Base-by-base conservation (phyloP, 64 coral and sea anemone species). In the Acropora tenuis region DNA sequence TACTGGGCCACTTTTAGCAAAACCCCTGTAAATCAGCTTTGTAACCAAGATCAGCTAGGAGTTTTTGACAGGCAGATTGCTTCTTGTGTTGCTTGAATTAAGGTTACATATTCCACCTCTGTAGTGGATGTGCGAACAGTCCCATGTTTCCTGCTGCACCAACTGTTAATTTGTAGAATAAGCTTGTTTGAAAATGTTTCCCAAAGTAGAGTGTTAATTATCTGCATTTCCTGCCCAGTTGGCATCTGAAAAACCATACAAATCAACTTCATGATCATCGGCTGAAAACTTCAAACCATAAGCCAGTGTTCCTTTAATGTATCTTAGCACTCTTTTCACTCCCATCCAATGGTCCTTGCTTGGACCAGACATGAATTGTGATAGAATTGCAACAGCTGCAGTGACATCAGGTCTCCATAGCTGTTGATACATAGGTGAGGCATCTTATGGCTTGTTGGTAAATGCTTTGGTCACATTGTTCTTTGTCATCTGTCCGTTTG, bases 171-270 rank as follows among this genome's bases (percentile, higher is more conserved):
- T 8, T 53, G 50, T 53, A 8, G 50, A 53, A 53, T 53, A 5
- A 53, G 50, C 50, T 3, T 5, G 3, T 53, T 53, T 53, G 50
- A 53, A 53, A 53, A 50, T 12, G 43, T 86, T 42, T 48, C 30
- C 82, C 82, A 17, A 42, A 86, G 82, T 69, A 44, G 60, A 69
- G 8, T 40, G 61, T 44, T 42, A 43, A 52, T 66, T 48, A 15
- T 71, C 82, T 47, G 52, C 61, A 86, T 86, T 61, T 5, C 82
- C 82, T n/a, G 60, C 82, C 82, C 82, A 86, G 47, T 86, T 61
- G 57, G 82, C 82, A 71, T 86, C 82, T 47, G 60, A 69, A 40
- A 20, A 86, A 71, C 82, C 65, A 47, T 43, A 44, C 46, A 85
- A 43, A 69, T 72, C 59, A 69, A 7, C 58, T 5, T 66, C 11